Conservation (phyloP, 2,888 invertebrate species). For the Drosophila kanekoi region DNA sequence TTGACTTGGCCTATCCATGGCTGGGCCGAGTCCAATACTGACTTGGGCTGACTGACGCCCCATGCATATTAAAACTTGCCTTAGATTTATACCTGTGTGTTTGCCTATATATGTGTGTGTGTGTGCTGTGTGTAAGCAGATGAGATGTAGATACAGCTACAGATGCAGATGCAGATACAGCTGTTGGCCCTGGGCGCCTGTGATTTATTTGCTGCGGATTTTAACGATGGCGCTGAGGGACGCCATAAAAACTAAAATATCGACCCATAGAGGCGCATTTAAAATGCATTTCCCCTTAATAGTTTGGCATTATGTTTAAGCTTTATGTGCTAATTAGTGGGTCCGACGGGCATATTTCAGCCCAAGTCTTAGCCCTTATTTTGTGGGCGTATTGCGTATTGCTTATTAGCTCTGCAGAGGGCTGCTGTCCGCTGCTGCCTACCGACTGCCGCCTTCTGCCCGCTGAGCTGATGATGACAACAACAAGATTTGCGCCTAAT, state of each 20-base stretch:
- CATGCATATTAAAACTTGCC: constrained; percentile 67
- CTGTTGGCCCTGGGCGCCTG: constrained; percentile 43
- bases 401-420: constrained; percentile 1
- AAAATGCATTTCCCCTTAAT: constrained; percentile 73
- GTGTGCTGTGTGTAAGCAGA: constrained; percentile 26
- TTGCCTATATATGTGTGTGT: constrained; percentile 3
- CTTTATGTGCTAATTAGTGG: constrained; percentile 74
- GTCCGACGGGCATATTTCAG: constrained; percentile 12
- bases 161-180: constrained; percentile 18
- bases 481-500: constrained; percentile 74
- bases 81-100: constrained; percentile 63
- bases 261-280: constrained; percentile 55
- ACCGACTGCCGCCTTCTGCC: constrained; percentile 4
- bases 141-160: constrained; percentile 30
- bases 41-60: constrained; percentile 71
- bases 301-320: constrained; percentile 63
- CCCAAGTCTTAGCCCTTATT: not conserved
- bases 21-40: constrained; percentile 18
- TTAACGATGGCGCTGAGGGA: constrained; percentile 73
- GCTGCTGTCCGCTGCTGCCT: not conserved
- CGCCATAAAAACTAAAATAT: constrained; percentile 50
- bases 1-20: constrained; percentile 61
- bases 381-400: constrained; percentile 18
- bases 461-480: constrained; percentile 47
- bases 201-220: constrained; percentile 73